Evolutionary conservation across 2,113 vertebrate genomes (phyloP), one percentile per base, ranked within the genome.

Genomic region (Hyperoodon ampullatus): DNA sequence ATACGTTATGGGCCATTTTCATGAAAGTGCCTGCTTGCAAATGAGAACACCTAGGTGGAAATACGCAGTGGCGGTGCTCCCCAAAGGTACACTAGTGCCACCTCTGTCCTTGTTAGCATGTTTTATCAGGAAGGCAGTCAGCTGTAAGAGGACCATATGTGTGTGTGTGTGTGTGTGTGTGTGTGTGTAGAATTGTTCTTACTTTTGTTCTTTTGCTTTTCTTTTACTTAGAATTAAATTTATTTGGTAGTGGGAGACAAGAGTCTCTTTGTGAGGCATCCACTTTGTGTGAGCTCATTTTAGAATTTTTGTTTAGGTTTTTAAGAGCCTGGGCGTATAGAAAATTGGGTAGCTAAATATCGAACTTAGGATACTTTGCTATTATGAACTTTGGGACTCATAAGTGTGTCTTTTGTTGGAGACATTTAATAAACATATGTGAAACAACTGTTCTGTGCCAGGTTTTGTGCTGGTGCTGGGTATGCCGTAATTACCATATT

Each of bases 1-100:
- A 85, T 95, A 61, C 14, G 1, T 90, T 90, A 88, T 94, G 93
- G 70, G 78, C 87, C 90, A 90, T 97, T 97, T 94, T 94, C 70
- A 81, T 66, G 60, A 81, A 96, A 93, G 68, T 39, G 30, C 53
- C 82, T 1, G 53, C 88, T 97, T 96, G 91, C 89, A 94, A 74
- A 97, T 92, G 95, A 84, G 80, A 11, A 3, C 6, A 28, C 81
- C 85, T 72, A 2, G 26, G 14, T 81, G 63, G 50, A 77, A 84
- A 96, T 92, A 74, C 81, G 86, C 80, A 71, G 44, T 61, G 75
- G 19, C 19, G 26, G 9, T 58, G 44, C n/a, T 88, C 86, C 83
- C 86, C 11, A 16, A 66, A 24, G 53, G 53, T 30, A 39, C 23
- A 6, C 30, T 68, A 77, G 72, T 11, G 53, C 13, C 23, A 44